These are phyloP conservation scores for Lagopus muta DNA, from an alignment of 2,113 vertebrate genomes.

Conservation along the genomic window DNA sequence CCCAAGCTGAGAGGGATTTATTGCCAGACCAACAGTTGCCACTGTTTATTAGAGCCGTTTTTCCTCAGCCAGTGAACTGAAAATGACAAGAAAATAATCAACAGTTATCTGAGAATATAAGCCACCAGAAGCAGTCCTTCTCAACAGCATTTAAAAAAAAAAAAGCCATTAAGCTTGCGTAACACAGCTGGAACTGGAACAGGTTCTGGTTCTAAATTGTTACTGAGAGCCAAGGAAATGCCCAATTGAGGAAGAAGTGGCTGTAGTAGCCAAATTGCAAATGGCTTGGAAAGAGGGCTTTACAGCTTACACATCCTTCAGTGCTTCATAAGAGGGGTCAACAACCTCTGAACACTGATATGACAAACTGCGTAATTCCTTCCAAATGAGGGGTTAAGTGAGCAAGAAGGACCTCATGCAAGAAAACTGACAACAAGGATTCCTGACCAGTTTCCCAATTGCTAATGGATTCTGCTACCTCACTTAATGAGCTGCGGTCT, in stretches of 20 bases:
- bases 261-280: constrained; percentile 35
- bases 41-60: constrained; percentile 27
- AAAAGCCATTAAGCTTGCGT: constrained; percentile 21
- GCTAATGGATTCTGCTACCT: not conserved
- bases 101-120: constrained; percentile 30
- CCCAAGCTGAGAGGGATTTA: not conserved
- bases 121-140: not conserved
- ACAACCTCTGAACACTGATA: not conserved
- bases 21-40: not conserved
- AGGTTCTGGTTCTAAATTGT: constrained; percentile 17
- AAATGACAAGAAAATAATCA: constrained; percentile 53
- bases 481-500: not conserved
- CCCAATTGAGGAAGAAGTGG: not conserved
- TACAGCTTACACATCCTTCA: not conserved
- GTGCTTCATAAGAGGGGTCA: not conserved
- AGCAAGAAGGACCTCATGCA: not conserved
- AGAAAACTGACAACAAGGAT: not conserved
- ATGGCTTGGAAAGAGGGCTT: constrained; percentile 22
- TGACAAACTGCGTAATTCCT: not conserved
- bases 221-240: constrained; percentile 6
- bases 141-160: not conserved
- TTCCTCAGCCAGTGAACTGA: constrained; percentile 3
- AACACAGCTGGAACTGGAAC: constrained; percentile 59
- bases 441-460: not conserved
- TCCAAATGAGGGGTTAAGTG: not conserved